Evolutionary conservation across 2,888 invertebrate species (phyloP).

Genomic region (Pristionchus mayeri): DNA sequence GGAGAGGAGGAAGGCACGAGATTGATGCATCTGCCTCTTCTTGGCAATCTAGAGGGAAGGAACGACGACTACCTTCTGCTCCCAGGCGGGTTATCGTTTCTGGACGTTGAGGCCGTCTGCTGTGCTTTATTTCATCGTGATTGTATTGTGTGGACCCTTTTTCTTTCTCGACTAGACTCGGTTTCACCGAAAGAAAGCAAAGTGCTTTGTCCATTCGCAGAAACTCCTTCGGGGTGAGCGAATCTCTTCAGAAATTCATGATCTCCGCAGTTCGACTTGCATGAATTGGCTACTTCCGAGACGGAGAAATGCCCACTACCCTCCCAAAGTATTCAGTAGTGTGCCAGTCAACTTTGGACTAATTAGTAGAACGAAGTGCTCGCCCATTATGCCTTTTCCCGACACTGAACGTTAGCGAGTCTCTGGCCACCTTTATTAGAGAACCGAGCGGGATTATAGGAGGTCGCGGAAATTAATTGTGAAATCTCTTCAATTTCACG

Average conservation of each 20-base stretch:
- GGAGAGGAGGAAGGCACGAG: neutral
- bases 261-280: constrained; percentile 16
- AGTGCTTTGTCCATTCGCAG: neutral
- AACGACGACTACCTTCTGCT: neutral
- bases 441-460: no score
- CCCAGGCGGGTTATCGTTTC: constrained; percentile 6
- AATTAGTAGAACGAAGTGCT: neutral
- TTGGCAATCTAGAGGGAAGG: neutral
- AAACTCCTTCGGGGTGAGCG: neutral
- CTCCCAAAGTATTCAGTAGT: neutral
- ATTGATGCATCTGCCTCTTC: constrained; percentile 8
- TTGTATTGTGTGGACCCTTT: no score
- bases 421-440: no score
- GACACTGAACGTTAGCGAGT: no score
- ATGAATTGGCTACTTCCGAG: neutral
- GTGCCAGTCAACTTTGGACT: neutral
- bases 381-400: neutral
- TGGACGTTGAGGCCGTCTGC: neutral
- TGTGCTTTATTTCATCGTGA: no score
- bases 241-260: constrained; percentile 27
- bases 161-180: neutral
- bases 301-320: neutral
- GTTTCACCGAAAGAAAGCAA: neutral
- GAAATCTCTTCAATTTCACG: neutral
- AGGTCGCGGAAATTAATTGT: no score